A percentile compares a stretch with the other conserved stretches of the same genome.
Evolutionary conservation across 2,113 vertebrate species (phyloP).

Genomic region (Alectura lathami): DNA sequence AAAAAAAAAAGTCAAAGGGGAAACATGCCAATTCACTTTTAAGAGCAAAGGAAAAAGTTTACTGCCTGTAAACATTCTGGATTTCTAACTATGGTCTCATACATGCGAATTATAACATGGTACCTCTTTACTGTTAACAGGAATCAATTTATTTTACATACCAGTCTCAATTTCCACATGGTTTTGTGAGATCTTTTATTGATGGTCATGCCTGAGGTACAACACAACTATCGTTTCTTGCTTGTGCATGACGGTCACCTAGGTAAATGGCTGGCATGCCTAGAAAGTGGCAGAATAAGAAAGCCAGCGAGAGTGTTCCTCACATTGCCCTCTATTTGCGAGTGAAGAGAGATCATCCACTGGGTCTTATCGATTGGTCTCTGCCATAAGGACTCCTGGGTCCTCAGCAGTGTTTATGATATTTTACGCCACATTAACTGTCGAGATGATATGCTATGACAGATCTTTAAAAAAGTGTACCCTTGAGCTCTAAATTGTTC

Average conservation of each 20-base stretch:
- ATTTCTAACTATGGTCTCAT: background rate
- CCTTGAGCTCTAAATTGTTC: slow-evolving; percentile 64
- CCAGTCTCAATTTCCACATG: background rate
- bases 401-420: slow-evolving; percentile 51
- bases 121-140: background rate
- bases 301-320: background rate
- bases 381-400: background rate
- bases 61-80: background rate
- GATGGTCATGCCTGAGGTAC: background rate
- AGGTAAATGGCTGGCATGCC: background rate
- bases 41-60: background rate
- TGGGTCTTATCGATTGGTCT: background rate
- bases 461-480: slow-evolving; percentile 61
- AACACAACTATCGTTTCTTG: background rate
- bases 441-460: slow-evolving; percentile 51
- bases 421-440: slow-evolving; percentile 63
- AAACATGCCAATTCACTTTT: background rate
- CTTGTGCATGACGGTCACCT: background rate
- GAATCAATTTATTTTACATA: background rate
- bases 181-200: background rate
- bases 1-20: fast-evolving
- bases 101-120: background rate
- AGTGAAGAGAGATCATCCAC: slow-evolving; percentile 7
- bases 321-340: background rate
- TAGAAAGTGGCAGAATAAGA: background rate